phyloP scores from a whole-genome alignment of 2,888 invertebrate species.

The Hanleya hanleyi region DNA sequence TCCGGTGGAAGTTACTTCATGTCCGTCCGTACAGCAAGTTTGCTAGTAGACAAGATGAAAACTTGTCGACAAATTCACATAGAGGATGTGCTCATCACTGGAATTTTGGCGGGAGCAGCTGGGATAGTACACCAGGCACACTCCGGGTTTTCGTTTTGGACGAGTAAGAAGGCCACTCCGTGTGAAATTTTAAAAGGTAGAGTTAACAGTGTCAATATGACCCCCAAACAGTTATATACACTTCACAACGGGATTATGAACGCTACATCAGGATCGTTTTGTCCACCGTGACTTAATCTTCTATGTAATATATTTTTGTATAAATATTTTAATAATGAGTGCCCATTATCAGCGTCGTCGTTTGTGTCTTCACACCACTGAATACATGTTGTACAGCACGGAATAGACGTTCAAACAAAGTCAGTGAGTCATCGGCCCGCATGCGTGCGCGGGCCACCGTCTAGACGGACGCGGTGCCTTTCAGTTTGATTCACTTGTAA shows the following conservation, averaged over 20 bases:
- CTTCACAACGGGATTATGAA: slow-evolving; percentile 21
- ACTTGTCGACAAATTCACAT: slow-evolving; percentile 31
- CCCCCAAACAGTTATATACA: slow-evolving; percentile 27
- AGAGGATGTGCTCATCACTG: slow-evolving; percentile 47
- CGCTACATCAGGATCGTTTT: too few relatives aligned
- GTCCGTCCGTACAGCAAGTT: slow-evolving; percentile 22
- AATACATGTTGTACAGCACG: too few relatives aligned
- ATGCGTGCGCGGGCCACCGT: too few relatives aligned
- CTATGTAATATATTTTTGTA: too few relatives aligned
- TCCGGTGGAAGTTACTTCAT: slow-evolving; percentile 47
- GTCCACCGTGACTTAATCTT: too few relatives aligned
- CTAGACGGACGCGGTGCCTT: too few relatives aligned
- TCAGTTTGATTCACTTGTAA: too few relatives aligned
- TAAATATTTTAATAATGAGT: too few relatives aligned
- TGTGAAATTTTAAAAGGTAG: slow-evolving; percentile 36
- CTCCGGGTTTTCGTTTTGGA: slow-evolving; percentile 42
- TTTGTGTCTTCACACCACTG: too few relatives aligned
- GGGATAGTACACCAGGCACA: slow-evolving; percentile 34
- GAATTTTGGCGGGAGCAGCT: slow-evolving; percentile 36
- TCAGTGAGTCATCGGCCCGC: too few relatives aligned
- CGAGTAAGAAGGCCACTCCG: slow-evolving; percentile 31
- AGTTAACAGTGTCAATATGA: slow-evolving; percentile 39
- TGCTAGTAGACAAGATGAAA: slow-evolving; percentile 14
- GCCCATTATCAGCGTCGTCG: too few relatives aligned
- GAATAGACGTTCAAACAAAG: too few relatives aligned